These are phyloP conservation scores for Megaceryle torquata DNA, from an alignment of 2,113 vertebrate genomes.

Conservation along the genomic window DNA sequence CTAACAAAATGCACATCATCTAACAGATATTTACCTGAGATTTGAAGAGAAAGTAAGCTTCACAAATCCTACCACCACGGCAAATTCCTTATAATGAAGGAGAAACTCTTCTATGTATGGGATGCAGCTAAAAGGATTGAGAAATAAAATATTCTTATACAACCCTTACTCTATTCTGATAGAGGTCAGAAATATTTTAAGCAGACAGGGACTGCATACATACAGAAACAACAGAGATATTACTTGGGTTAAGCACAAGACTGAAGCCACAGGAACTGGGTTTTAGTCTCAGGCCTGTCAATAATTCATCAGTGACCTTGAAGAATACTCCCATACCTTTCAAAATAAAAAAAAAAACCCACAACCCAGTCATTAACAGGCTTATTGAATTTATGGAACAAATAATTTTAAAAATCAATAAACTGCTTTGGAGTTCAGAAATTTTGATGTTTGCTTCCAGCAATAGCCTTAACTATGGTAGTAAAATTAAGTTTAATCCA, in stretches of 20 bases:
- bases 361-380: not conserved
- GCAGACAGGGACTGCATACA: not conserved
- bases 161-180: not conserved
- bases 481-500: not conserved
- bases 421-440: not conserved
- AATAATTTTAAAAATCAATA: not conserved
- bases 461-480: not conserved
- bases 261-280: not conserved
- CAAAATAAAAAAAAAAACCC: not conserved
- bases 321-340: not conserved
- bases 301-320: not conserved
- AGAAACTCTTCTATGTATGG: not conserved
- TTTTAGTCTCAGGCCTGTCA: not conserved
- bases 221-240: not conserved
- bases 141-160: not conserved
- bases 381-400: not conserved
- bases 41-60: not conserved
- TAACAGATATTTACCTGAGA: not conserved
- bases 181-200: not conserved
- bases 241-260: not conserved
- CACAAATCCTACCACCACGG: not conserved
- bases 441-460: not conserved
- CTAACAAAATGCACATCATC: not conserved
- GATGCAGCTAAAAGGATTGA: not conserved
- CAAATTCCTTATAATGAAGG: not conserved